These are phyloP conservation scores for Leptopilina syphax DNA, from an alignment of 2,888 invertebrate species.

Conservation along the genomic window DNA sequence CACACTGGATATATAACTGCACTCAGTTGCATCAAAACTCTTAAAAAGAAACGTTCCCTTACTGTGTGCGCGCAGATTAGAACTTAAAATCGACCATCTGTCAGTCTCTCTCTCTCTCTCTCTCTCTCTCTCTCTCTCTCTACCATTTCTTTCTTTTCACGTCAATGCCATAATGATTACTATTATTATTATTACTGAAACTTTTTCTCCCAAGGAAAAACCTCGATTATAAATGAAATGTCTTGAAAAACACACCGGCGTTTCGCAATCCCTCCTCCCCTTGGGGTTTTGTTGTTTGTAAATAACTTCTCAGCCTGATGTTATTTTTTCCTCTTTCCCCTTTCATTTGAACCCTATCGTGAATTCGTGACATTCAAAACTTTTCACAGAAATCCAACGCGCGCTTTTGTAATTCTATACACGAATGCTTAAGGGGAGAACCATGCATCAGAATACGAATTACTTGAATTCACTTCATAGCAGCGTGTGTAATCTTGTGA, in stretches of 20 bases:
- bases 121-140: background rate
- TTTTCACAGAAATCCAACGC: conserved; percentile 25
- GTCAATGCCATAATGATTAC: background rate
- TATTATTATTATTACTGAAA: background rate
- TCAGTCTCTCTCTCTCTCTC: background rate
- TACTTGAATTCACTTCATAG: conserved; percentile 16
- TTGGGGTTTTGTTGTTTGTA: conserved; percentile 3
- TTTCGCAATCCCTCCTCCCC: background rate
- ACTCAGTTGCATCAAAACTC: conserved; percentile 35
- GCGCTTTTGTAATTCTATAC: conserved; percentile 22
- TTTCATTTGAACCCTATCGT: conserved; percentile 33
- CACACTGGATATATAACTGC: conserved; percentile 18
- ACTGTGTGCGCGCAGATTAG: conserved; percentile 22
- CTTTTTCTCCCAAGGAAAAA: conserved; percentile 23
- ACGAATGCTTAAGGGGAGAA: background rate
- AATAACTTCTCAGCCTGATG: conserved; percentile 1
- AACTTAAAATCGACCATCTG: conserved; percentile 39
- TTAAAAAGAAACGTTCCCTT: background rate
- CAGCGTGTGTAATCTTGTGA: conserved; percentile 21
- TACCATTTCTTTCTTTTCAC: too few relatives aligned
- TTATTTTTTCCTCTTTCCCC: background rate
- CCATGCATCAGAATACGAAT: conserved; percentile 31
- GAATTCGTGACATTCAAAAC: conserved; percentile 22
- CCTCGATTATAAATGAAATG: conserved; percentile 14
- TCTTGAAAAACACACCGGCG: background rate